phyloP scores from a whole-genome alignment of 1,140 invertebrate genomes.

The Nasonia longicornis region DNA sequence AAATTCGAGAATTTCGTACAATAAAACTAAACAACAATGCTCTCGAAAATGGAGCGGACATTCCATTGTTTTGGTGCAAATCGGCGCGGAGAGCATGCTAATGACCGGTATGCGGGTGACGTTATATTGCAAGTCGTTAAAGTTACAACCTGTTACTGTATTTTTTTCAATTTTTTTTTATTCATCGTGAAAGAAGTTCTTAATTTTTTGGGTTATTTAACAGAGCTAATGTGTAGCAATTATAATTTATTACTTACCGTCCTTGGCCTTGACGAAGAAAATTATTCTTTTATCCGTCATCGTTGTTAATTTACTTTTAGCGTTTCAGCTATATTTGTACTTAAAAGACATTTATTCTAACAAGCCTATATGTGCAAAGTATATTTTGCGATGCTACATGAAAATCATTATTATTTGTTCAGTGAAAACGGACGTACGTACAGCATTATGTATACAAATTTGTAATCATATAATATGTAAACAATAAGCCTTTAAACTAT shows the following conservation, averaged over 20 bases:
- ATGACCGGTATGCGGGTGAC: no score
- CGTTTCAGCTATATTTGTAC: neutral
- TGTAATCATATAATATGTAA: no score
- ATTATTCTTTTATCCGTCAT: neutral
- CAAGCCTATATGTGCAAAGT: no score
- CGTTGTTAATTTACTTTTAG: constrained; percentile 7
- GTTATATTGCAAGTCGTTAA: no score
- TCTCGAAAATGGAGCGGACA: neutral
- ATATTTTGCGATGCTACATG: no score
- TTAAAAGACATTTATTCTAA: no score
- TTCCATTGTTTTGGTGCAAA: neutral
- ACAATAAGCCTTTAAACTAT: no score
- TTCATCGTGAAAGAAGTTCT: neutral
- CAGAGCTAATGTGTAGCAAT: neutral
- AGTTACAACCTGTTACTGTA: no score
- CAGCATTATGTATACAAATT: no score
- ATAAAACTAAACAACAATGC: neutral
- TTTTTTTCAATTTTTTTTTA: neutral
- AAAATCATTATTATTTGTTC: no score
- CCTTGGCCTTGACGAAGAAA: constrained; percentile 15
- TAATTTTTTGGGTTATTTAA: neutral
- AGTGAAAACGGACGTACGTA: no score
- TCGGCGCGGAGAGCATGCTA: neutral
- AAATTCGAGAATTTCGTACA: neutral
- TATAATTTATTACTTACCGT: constrained; percentile 20